These are phyloP conservation scores for Anguilla obscura DNA, from an alignment of 2,797 vertebrate species.

Conservation along the genomic window DNA sequence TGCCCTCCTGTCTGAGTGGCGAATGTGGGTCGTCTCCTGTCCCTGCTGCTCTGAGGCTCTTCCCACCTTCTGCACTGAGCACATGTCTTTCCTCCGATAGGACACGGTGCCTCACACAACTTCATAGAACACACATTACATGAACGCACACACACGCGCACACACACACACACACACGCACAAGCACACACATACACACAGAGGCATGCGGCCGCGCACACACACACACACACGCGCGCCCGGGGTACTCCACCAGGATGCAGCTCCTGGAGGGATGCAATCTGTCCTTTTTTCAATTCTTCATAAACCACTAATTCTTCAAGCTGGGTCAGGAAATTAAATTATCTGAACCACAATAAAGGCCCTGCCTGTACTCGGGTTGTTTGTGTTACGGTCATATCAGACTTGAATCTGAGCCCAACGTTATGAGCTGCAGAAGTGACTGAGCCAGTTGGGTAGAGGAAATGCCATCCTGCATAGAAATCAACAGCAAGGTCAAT, in stretches of 20 bases:
- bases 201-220: neutral
- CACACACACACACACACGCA: conserved; percentile 9
- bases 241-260: neutral
- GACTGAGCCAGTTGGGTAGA: neutral
- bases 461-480: neutral
- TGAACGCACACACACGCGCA: neutral
- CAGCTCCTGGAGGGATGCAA: neutral
- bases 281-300: neutral
- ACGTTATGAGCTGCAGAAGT: neutral
- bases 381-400: neutral
- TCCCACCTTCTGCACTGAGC: neutral
- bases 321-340: neutral
- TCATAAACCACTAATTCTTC: neutral
- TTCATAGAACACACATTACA: too few relatives aligned
- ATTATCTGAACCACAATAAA: neutral
- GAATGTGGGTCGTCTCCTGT: neutral
- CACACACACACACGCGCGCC: neutral
- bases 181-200: neutral
- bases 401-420: neutral
- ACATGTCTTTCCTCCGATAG: neutral
- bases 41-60: neutral
- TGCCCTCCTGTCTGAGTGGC: neutral
- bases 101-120: neutral
- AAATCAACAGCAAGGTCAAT: neutral
- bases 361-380: neutral